Evolutionary conservation across 2,797 vertebrate species (phyloP).

Genomic region (Xerus rutilus): DNA sequence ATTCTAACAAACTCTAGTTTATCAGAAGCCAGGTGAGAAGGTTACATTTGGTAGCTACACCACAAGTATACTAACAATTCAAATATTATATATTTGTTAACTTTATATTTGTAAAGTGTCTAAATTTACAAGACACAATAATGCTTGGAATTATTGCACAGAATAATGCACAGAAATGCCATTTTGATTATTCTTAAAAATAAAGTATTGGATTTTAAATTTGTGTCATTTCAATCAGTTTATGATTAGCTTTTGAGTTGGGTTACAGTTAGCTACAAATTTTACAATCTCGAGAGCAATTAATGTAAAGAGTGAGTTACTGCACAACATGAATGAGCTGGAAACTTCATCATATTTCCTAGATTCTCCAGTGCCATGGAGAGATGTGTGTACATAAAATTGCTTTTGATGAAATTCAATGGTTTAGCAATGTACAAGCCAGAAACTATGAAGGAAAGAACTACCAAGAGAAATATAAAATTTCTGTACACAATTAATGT

Average conservation of each 20-base stretch:
- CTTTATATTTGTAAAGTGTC: neutral
- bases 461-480: conserved; percentile 44
- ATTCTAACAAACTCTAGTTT: neutral
- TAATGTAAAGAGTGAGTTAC: neutral
- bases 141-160: too few species aligned
- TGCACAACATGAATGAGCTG: neutral
- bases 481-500: conserved; percentile 57
- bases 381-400: conserved; percentile 33
- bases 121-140: neutral
- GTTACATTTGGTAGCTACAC: neutral
- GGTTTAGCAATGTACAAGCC: neutral
- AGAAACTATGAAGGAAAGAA: conserved; percentile 54
- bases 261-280: neutral
- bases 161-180: too few species aligned
- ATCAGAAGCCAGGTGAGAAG: neutral
- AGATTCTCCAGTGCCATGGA: conserved; percentile 1
- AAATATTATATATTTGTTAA: neutral
- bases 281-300: neutral
- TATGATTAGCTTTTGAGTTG: neutral
- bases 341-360: neutral
- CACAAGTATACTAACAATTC: neutral
- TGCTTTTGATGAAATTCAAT: conserved; percentile 57
- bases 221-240: neutral
- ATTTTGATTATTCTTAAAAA: neutral
- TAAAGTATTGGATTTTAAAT: neutral